These are phyloP conservation scores for Eupithecia exiguata DNA, from an alignment of 2,888 invertebrate species.

Conservation along the genomic window DNA sequence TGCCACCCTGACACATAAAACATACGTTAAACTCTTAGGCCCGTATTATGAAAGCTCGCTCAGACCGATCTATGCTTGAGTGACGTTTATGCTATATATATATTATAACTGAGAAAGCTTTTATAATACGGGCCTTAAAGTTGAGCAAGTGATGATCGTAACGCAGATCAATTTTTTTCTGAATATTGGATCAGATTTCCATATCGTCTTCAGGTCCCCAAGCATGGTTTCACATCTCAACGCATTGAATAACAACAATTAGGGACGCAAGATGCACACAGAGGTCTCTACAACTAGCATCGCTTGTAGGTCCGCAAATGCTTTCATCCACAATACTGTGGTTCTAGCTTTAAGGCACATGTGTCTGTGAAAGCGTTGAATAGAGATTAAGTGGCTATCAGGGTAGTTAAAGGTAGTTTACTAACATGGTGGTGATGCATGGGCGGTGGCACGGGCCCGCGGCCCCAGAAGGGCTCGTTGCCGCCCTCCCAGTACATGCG, in stretches of 20 bases:
- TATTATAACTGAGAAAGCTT: no score
- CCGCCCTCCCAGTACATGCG: constrained; percentile 94
- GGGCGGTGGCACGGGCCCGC: constrained; percentile 73
- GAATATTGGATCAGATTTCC: constrained; percentile 59
- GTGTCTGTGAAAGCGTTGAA: no score
- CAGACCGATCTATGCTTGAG: no score
- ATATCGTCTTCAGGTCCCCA: constrained; percentile 49
- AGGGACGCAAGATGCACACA: constrained; percentile 35
- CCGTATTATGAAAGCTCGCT: no score
- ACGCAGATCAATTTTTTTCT: neutral
- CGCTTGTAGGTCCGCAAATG: constrained; percentile 13
- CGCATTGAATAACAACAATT: constrained; percentile 52
- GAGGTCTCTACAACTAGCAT: constrained; percentile 62
- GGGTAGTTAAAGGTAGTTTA: neutral
- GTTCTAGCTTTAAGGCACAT: no score
- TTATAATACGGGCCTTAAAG: no score
- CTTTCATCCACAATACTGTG: no score
- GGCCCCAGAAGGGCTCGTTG: constrained; percentile 84
- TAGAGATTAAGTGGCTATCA: no score
- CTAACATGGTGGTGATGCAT: constrained; percentile 68
- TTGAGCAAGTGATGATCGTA: neutral
- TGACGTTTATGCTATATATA: no score
- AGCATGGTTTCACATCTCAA: constrained; percentile 26
- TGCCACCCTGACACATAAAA: constrained; percentile 29
- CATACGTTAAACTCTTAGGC: neutral